Evolutionary conservation across 2,113 vertebrate species (phyloP).

Genomic region (Grammomys dolichurus): DNA sequence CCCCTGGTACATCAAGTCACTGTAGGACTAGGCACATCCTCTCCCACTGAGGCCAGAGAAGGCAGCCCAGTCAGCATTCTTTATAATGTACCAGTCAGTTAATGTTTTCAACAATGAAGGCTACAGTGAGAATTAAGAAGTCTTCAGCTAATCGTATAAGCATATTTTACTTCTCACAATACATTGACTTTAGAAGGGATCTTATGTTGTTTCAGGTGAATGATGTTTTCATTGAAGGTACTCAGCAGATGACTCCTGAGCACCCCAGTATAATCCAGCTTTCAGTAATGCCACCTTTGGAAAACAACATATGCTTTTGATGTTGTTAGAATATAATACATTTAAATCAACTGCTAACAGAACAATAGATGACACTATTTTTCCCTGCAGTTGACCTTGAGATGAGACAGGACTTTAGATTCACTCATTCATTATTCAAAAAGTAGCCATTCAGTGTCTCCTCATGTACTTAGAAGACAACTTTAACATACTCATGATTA

Average conservation of each 20-base stretch:
- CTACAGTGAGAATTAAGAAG: background rate
- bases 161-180: background rate
- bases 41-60: too few relatives aligned
- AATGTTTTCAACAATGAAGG: background rate
- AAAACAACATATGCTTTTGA: rapidly evolving
- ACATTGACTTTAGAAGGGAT: background rate
- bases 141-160: background rate
- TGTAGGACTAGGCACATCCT: too few relatives aligned
- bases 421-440: background rate
- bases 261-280: background rate
- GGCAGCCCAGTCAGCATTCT: background rate
- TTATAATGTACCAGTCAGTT: background rate
- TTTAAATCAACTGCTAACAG: background rate
- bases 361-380: background rate
- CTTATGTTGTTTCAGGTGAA: background rate
- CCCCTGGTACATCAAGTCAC: too few relatives aligned
- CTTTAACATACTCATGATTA: background rate
- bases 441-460: background rate
- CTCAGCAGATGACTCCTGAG: background rate
- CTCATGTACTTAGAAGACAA: background rate
- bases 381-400: background rate
- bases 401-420: background rate
- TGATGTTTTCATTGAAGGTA: background rate
- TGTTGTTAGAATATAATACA: background rate
- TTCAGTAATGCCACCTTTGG: background rate